Evolutionary conservation across 2,113 vertebrate species (phyloP).

Genomic region (Neotragus moschatus): DNA sequence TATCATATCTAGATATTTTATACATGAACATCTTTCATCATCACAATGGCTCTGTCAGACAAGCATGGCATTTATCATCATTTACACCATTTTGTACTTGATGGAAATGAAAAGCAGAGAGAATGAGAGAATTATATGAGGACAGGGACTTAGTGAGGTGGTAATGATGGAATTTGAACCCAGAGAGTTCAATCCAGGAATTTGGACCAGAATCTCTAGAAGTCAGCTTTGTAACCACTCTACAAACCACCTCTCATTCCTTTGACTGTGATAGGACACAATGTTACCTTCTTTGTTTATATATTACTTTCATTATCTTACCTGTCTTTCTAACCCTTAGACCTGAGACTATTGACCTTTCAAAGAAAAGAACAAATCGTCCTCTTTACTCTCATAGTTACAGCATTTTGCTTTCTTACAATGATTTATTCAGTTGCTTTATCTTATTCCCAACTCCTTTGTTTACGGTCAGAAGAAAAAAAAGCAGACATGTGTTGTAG

Average conservation of each 20-base stretch:
- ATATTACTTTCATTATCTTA: not conserved
- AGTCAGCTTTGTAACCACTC: not conserved
- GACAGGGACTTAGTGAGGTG: not conserved
- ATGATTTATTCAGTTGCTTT: not conserved
- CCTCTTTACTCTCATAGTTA: not conserved
- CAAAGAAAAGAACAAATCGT: not conserved
- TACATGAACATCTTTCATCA: not conserved
- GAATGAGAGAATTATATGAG: not conserved
- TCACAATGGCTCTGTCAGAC: not conserved
- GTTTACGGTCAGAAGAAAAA: not conserved
- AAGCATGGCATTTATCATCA: accelerated
- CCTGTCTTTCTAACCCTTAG: not conserved
- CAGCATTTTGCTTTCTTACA: not conserved
- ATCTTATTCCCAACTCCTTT: not conserved
- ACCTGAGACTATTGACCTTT: not conserved
- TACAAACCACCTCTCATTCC: not conserved
- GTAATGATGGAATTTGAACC: not conserved
- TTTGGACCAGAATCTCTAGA: accelerated
- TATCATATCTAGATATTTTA: not conserved
- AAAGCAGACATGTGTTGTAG: not conserved
- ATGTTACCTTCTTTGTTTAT: not conserved
- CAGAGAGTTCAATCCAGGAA: not conserved
- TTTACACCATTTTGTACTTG: not conserved
- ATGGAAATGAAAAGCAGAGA: not conserved
- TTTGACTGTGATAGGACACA: not conserved